Evolutionary conservation across 2,113 vertebrate genomes (phyloP).

Genomic region (Rhea americana): DNA sequence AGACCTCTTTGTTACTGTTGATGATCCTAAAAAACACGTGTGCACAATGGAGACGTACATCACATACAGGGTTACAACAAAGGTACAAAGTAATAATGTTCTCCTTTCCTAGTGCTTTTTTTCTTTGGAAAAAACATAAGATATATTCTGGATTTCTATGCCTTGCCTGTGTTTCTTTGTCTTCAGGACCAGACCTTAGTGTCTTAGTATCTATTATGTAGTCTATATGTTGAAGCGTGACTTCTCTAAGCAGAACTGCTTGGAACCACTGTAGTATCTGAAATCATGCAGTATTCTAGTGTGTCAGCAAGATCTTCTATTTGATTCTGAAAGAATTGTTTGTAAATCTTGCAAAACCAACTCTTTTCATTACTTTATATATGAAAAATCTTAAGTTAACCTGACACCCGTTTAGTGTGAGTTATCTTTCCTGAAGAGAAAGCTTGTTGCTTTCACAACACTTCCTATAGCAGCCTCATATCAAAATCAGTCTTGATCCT

Average conservation of each 20-base stretch:
- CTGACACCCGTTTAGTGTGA: not conserved
- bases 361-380: not conserved
- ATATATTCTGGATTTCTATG: not conserved
- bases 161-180: not conserved
- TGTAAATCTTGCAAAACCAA: not conserved
- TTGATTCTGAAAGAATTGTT: not conserved
- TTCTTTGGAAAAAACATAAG: not conserved
- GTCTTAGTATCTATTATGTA: not conserved
- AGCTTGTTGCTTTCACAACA: not conserved
- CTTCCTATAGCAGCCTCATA: not conserved
- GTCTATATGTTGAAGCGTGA: not conserved
- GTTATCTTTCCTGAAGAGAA: not conserved
- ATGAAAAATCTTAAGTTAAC: not conserved
- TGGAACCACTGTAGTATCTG: not conserved
- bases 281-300: not conserved
- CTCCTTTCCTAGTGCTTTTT: not conserved
- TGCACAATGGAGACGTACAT: conserved; percentile 99
- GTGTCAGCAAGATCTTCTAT: not conserved
- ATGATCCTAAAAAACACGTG: conserved; percentile 96
- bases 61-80: conserved; percentile 94
- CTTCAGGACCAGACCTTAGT: not conserved
- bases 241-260: not conserved
- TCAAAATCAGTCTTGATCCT: not conserved
- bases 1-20: conserved; percentile 96
- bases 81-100: conserved; percentile 74